Evolutionary conservation across 2,888 invertebrate genomes (phyloP), one percentile per base, ranked within the genome.

Genomic region (Disparrhopalites patrizii): DNA sequence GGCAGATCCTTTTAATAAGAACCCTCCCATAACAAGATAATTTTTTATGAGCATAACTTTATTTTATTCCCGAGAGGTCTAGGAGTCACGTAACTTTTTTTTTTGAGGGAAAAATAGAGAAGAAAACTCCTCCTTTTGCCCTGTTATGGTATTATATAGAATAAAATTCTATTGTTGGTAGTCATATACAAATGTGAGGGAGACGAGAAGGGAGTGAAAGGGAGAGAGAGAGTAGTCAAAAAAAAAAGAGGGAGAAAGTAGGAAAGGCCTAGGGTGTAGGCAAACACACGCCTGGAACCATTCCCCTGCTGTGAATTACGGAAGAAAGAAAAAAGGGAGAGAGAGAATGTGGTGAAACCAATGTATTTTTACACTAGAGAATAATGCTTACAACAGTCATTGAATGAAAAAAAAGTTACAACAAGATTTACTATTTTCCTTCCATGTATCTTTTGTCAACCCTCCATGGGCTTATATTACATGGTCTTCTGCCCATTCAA

Each of bases 21-120:
- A 61, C 62, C 67, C 50, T 68, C 65, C 51, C 64, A 61, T 70
- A 70, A 70, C 69, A 70, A 69, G 70, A 72, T 70, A 68, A 72
- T 60, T 63, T 68, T 72, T 70, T 68, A 66, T 64, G 68, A 66
- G 70, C 56, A 64, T 66, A 70, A 71, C 62, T 71, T 71, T 67
- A 71, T 71, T 71, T 68, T 63, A 56, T 65, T 68, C 67, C 68
- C 69, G 66, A 62, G 66, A 47, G 68, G 58, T 63, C 55, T 36
- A 52, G 52, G 36, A 61, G 51, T 61, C 61, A 61, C 61, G 61
- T 50, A 61, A 61, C 61, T 61, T 61, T 61, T 61, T 30, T 38
- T 20, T 23, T 23, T 36, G 33, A n/a, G 36, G 13, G 8, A 8
- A 36, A 8, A 36, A 10, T 13, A 36, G 36, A 52, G 18, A 52